Evolutionary conservation across 2,888 invertebrate genomes (phyloP).

Genomic region (Tuberolachnus salignus): DNA sequence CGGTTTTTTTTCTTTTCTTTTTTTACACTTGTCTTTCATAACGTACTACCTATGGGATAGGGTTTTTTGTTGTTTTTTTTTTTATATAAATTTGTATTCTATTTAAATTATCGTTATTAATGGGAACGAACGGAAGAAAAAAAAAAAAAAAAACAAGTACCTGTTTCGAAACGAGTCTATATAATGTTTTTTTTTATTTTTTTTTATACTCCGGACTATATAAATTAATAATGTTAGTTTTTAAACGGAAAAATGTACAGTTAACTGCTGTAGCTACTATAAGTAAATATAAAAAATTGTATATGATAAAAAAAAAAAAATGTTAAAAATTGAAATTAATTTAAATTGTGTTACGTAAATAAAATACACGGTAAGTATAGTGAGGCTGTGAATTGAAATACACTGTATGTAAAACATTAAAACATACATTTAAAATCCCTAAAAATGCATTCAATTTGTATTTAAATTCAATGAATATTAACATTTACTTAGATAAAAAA

Average conservation of each 20-base stretch:
- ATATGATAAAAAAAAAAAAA: no score
- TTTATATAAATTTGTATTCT: neutral
- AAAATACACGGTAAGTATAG: no score
- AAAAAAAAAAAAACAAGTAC: conserved; percentile 3
- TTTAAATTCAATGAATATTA: no score
- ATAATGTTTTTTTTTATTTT: neutral
- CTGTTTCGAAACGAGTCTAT: conserved; percentile 12
- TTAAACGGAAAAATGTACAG: conserved; percentile 29
- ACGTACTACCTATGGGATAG: no score
- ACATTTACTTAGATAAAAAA: no score
- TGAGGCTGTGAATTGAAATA: no score
- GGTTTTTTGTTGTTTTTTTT: no score
- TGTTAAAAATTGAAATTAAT: neutral
- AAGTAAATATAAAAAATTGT: neutral
- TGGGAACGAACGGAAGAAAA: neutral
- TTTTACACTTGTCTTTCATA: no score
- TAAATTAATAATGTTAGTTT: neutral
- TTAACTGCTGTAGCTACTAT: neutral
- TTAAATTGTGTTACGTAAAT: neutral
- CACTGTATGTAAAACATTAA: no score
- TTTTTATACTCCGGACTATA: neutral
- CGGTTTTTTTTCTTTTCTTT: no score
- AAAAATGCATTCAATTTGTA: no score
- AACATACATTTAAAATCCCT: no score
- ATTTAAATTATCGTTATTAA: neutral